Evolutionary conservation across 2,888 invertebrate species (phyloP), one percentile per base, ranked within the genome.

Genomic region (Microplitis manilae): DNA sequence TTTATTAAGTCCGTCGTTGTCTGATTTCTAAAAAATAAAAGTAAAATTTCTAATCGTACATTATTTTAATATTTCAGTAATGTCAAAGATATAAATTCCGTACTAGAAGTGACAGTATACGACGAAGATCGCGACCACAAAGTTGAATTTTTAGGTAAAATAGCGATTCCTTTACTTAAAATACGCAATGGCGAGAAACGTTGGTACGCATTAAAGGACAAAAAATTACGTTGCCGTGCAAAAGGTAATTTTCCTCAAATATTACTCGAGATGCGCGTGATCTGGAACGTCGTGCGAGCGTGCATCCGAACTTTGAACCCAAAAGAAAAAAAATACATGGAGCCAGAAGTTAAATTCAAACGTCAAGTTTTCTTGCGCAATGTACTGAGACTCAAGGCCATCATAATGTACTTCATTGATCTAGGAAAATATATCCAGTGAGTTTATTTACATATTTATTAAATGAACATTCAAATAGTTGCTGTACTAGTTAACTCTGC

Each of bases 81-180:
- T 90, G 94, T 97, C n/a, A 96, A 98, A 88, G 99, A 99, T 88
- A 96, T 99, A 82, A 97, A 98, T 85, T 96, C 97, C 73, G 94
- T 96, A 70, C 91, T 99, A 81, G 99, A 99, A 87, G 92, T 99
- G 73, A 98, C 98, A 0, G 97, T 99, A 0, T 99, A 95, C 90
- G 99, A 99, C 87, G 99, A 99, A 91, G 99, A 99, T 90, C 94
- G 98, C 79, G 98, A 98, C 89, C 98, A 98, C 90, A 98, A 98
- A 90, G 98, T 97, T 9, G 99, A 99, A 90, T 99, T 99, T 89
- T 91, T 99, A 13, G 99, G 99, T 0, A 97, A 96, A 90, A 91
- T 98, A 8, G 94, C 95, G 2, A 94, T 99, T 83, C 98, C 98
- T 0, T 90, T 99, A 71, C 90, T 98, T 75, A 92, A 94, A 85